Base-by-base conservation (phyloP, 2,888 invertebrate species). In the Drosophila phalerata region DNA sequence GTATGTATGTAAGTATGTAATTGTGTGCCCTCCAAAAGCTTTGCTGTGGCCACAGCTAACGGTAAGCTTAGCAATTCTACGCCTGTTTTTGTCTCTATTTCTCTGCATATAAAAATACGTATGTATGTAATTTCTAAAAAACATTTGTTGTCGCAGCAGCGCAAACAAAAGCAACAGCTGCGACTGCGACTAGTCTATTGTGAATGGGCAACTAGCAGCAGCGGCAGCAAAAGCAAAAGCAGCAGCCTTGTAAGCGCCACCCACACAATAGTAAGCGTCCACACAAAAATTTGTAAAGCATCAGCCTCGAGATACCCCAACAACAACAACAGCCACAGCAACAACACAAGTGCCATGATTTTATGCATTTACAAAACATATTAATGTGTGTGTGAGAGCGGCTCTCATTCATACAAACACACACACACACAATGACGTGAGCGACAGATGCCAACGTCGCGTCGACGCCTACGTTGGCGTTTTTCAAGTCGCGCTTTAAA, bases 181-280 rank as follows among this genome's bases (percentile, higher is more conserved):
- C 72, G 49, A 61, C 60, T 38, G 60, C 42, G 60, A 40, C 65
- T 57, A 52, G 34, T 66, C 61, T 58, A 70, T 83, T 83, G 81
- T 83, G 66, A 83, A 83, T 73, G 70, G 68, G 71, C 72, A 65
- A 53, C 72, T 48, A 45, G 43, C 48, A 52, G 40, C 53, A 22
- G 34, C 49, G 43, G 49, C 38, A 45, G 43, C 48, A 52, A 37
- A 43, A 22, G 34, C 49, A 43, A 63, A 52, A 40, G 51, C 38
- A 65, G 67, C 69, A 81, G 73, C 80, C 87, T 84, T 87, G 84
- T 82, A 80, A 82, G 76, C 85, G 73, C 85, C 84, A 74, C 86
- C 84, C 86, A 88, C 84, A 88, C 72, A 83, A 85, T 72, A 65
- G 55, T 63, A 53, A 53, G 67, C 53, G 38, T 65, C 81, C 85